phyloP scores from a whole-genome alignment of 2,888 invertebrate genomes.

The Heliconius ismenius region DNA sequence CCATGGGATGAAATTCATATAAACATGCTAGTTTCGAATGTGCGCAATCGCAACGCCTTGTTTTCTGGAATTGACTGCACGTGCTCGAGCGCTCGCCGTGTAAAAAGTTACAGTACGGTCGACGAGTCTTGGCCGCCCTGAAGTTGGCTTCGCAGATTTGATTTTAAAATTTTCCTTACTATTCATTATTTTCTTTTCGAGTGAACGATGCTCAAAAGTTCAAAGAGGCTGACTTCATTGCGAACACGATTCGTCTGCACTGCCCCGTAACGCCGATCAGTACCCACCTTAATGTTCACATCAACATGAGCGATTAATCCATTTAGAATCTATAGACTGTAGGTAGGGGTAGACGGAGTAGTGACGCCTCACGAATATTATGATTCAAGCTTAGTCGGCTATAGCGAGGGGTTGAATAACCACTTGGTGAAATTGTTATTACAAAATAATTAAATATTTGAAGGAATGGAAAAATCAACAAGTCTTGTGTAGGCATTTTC shows the following conservation, averaged over 20 bases:
- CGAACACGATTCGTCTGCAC: too few relatives aligned
- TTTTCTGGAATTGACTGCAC: not conserved
- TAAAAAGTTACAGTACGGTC: too few relatives aligned
- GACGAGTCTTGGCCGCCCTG: not conserved
- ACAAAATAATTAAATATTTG: conserved; percentile 13
- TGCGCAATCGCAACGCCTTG: not conserved
- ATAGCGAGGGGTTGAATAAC: conserved; percentile 36
- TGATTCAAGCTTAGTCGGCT: conserved; percentile 48
- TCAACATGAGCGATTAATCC: conserved; percentile 44
- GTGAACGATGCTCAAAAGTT: not conserved
- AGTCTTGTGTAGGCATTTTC: not conserved
- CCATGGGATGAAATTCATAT: too few relatives aligned
- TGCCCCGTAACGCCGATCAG: not conserved
- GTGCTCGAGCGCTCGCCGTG: too few relatives aligned
- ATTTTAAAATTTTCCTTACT: not conserved
- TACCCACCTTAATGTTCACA: conserved; percentile 31
- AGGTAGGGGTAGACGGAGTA: conserved; percentile 48
- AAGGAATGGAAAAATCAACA: not conserved
- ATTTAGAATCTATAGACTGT: conserved; percentile 46
- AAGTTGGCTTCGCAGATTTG: not conserved
- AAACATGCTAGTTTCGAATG: not conserved
- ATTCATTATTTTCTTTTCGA: not conserved
- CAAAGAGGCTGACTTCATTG: not conserved
- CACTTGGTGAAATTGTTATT: conserved; percentile 1
- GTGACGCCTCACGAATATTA: conserved; percentile 49